A percentile compares a stretch with the other conserved stretches of the same genome.
These are phyloP conservation scores for Drosophila neocordata DNA, from an alignment of 1,140 invertebrate species.

Conservation along the genomic window DNA sequence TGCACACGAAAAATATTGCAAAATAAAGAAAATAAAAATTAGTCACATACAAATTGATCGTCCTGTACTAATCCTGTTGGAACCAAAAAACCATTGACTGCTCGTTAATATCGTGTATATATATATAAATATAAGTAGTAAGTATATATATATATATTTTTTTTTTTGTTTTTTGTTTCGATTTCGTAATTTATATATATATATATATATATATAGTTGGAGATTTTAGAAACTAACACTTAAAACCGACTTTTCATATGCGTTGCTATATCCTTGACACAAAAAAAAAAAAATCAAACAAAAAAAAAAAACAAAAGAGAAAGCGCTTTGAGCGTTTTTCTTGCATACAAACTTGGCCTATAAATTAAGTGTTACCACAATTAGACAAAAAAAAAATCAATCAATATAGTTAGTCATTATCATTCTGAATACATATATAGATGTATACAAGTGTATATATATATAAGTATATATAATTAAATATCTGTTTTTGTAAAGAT, in stretches of 20 bases:
- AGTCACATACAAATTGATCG: slow-evolving; percentile 31
- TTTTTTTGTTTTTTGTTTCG: slow-evolving; percentile 23
- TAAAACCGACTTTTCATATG: slow-evolving; percentile 71
- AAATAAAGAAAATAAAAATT: slow-evolving; percentile 19
- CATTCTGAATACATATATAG: slow-evolving; percentile 32
- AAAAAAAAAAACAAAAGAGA: slow-evolving; percentile 24
- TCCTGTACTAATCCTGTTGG: slow-evolving; percentile 43
- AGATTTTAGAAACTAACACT: slow-evolving; percentile 70
- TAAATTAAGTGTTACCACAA: slow-evolving; percentile 25
- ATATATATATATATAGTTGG: slow-evolving; percentile 42
- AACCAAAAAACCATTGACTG: slow-evolving; percentile 80
- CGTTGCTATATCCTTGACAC: slow-evolving; percentile 69
- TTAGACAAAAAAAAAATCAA: slow-evolving; percentile 56
- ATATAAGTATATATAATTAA: slow-evolving; percentile 37
- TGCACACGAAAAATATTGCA: slow-evolving; percentile 54
- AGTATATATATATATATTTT: slow-evolving; percentile 57
- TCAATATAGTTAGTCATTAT: slow-evolving; percentile 40
- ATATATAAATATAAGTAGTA: slow-evolving; percentile 68
- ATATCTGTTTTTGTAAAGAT: slow-evolving; percentile 22
- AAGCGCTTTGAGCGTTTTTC: slow-evolving; percentile 76
- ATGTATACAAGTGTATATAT: slow-evolving; percentile 28
- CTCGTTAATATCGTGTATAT: slow-evolving; percentile 64
- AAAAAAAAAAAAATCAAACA: slow-evolving; percentile 30
- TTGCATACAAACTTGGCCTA: slow-evolving; percentile 58
- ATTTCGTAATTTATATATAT: slow-evolving; percentile 45